These are phyloP conservation scores for Trichoplusia ni DNA, from an alignment of 1,140 invertebrate species.

Conservation along the genomic window DNA sequence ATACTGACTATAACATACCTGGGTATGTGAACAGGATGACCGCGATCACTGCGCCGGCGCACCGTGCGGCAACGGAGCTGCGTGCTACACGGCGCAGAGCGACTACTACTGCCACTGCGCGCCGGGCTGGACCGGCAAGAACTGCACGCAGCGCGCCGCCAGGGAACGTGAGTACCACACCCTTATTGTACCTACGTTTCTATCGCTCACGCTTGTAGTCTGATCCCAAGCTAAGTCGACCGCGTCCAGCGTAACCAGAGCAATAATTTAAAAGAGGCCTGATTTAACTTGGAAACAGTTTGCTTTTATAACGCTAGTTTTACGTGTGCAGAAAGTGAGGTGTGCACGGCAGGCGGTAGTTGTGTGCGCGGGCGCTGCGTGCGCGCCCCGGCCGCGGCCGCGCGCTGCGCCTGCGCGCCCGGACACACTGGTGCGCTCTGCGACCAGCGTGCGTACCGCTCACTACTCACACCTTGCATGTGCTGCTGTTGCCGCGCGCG, in stretches of 20 bases:
- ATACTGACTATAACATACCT: too few species aligned
- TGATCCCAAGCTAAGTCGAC: too few species aligned
- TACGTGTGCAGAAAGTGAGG: constrained; percentile 83
- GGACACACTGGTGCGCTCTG: constrained; percentile 90
- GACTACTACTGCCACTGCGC: constrained; percentile 96
- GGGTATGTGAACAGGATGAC: constrained; percentile 84
- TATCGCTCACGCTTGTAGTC: too few species aligned
- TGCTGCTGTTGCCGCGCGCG: not conserved
- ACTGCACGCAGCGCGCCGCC: constrained; percentile 88
- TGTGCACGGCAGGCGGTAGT: constrained; percentile 87
- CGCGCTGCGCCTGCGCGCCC: constrained; percentile 87
- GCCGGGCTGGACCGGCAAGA: constrained; percentile 92
- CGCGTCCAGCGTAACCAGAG: too few species aligned
- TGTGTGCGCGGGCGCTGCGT: constrained; percentile 85
- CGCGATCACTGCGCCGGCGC: constrained; percentile 91
- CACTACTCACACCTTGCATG: not conserved
- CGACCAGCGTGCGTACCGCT: constrained; percentile 51
- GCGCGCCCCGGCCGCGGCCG: constrained; percentile 81
- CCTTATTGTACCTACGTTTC: not conserved
- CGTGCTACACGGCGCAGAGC: constrained; percentile 91
- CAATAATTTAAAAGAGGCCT: too few species aligned
- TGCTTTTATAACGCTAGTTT: not conserved
- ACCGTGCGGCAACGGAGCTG: constrained; percentile 90
- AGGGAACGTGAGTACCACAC: constrained; percentile 52
- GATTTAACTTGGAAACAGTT: not conserved